Percentiles rank a stretch among this genome's conserved stretches.
phyloP scores from a whole-genome alignment of 2,113 vertebrate genomes.

The Alosa alosa region DNA sequence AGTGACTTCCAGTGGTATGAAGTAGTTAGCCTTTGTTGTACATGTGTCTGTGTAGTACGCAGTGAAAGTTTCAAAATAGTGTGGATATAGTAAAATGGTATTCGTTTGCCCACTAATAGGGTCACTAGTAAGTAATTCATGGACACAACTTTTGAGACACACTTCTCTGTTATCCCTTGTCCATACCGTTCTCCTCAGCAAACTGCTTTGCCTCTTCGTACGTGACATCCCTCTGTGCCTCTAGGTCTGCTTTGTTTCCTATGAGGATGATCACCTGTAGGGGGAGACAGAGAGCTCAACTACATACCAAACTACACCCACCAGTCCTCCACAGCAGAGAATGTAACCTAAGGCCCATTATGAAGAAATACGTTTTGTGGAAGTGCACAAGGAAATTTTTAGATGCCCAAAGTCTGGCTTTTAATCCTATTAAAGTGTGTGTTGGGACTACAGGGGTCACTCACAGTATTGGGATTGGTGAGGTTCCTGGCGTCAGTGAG shows the following conservation, averaged over 20 bases:
- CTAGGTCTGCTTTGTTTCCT: slow-evolving; percentile 98
- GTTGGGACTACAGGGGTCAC: slow-evolving; percentile 46
- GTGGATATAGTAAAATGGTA: neutral
- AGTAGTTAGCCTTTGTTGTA: too few species aligned
- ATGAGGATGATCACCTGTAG: slow-evolving; percentile 97
- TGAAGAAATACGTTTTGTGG: neutral
- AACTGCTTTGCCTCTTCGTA: slow-evolving; percentile 99
- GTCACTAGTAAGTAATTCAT: neutral
- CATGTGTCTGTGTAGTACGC: too few species aligned
- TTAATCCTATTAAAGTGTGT: neutral
- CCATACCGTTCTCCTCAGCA: slow-evolving; percentile 81
- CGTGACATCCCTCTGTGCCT: slow-evolving; percentile 96
- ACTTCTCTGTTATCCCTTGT: neutral
- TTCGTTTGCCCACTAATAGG: neutral
- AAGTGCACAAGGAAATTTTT: too few species aligned
- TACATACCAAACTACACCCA: neutral
- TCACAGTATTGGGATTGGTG: slow-evolving; percentile 99
- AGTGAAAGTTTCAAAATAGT: too few species aligned
- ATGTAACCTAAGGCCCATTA: neutral
- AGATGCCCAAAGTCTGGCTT: too few species aligned
- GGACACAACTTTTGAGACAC: neutral
- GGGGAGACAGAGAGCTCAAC: slow-evolving; percentile 25
- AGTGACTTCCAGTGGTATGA: too few species aligned
- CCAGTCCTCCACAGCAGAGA: neutral
- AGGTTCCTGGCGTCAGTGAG: slow-evolving; percentile 98